Base-by-base conservation (phyloP, 1,140 invertebrate species). In the Diachasma alloeum region DNA sequence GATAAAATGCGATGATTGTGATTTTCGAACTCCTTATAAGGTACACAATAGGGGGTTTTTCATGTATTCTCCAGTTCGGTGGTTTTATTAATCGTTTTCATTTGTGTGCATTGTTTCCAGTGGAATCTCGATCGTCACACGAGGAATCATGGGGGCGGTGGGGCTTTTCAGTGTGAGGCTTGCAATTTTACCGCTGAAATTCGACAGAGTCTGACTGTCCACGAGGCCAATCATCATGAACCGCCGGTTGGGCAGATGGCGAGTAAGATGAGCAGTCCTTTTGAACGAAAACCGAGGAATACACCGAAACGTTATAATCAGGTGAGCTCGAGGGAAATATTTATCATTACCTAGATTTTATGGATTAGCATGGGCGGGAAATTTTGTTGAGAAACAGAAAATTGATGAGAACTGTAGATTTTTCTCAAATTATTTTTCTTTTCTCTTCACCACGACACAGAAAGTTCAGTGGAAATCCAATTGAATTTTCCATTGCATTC, bases 151-250 rank as follows among this genome's bases (percentile, higher is more conserved):
- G 94, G 93, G 53, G 95, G 95, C 0, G 93, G 91, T 22, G 96
- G 96, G 15, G 92, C 93, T 71, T 96, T 95, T 88, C 93, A 94
- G 82, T 98, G 97, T 88, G 92, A 93, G 17, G 93, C 95, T 76
- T 98, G 97, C 87, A 96, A 95, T 85, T 98, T 98, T 87, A 95
- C 96, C 0, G 95, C 96, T 13, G 95, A 97, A 82, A 97, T 97
- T 81, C 96, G 97, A 83, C 96, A 97, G 83, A 97, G 96, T 85
- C 90, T 98, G 74, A 97, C 96, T 0, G 95, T 97, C 24, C 97
- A 98, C 86, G 94, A 97, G 84, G 95, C 96, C 90, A 96, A 96
- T 89, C 95, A 96, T 85, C 95, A 96, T 89, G 92, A 96, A 82
- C 94, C 95, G 63, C 92, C 94, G 1, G 93, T 93, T 71, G 93